These are phyloP conservation scores for Strigops habroptila DNA, from an alignment of 2,113 vertebrate genomes.

Conservation along the genomic window DNA sequence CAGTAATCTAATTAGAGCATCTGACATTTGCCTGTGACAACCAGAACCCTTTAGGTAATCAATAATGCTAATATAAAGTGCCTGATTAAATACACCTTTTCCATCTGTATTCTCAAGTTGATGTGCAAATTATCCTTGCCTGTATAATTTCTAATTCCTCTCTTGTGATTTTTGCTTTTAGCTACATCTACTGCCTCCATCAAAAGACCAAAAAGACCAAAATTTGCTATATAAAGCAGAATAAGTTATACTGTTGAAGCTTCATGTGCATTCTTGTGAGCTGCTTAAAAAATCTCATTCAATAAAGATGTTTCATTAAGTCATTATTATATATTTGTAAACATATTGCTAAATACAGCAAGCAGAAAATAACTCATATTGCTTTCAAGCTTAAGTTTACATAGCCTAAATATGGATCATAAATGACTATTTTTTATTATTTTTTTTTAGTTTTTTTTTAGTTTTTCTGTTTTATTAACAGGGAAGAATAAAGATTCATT, in stretches of 20 bases:
- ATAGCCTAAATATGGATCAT: background rate
- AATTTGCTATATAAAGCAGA: background rate
- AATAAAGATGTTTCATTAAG: background rate
- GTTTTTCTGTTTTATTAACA: background rate
- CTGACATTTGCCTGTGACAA: slow-evolving; percentile 60
- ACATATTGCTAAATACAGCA: background rate
- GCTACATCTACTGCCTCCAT: background rate
- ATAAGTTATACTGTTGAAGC: background rate
- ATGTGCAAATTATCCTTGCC: slow-evolving; percentile 42
- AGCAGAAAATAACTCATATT: background rate
- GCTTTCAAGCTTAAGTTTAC: background rate
- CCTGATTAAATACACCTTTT: slow-evolving; percentile 61
- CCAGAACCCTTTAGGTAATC: slow-evolving; percentile 57
- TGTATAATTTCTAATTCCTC: background rate
- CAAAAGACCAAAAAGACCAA: background rate
- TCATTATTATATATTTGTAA: background rate
- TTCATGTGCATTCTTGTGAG: background rate
- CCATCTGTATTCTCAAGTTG: slow-evolving; percentile 31
- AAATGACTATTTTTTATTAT: background rate
- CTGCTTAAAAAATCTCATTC: background rate
- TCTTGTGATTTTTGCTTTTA: slow-evolving; percentile 8
- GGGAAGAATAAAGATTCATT: background rate
- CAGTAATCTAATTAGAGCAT: slow-evolving; percentile 53
- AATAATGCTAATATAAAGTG: slow-evolving; percentile 67
- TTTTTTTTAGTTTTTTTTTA: background rate